phyloP scores from a whole-genome alignment of 2,113 vertebrate genomes.

The Mesembrinibis cayennensis region DNA sequence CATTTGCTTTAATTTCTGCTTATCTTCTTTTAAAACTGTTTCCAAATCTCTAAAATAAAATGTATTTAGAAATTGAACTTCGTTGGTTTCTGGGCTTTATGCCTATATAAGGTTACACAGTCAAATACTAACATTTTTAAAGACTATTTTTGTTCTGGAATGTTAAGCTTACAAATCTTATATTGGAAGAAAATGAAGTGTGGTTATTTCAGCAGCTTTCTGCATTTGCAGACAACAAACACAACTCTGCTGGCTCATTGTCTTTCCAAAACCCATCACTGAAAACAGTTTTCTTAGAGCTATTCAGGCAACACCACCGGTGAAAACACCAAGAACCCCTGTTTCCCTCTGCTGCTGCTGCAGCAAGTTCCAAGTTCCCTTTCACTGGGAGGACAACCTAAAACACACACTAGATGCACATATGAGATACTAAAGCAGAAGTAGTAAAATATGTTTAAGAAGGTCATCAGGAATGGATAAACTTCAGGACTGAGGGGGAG shows the following conservation, averaged over 20 bases:
- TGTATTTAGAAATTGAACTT: neutral
- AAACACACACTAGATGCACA: neutral
- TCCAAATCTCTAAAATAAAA: constrained; percentile 77
- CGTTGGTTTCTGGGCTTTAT: neutral
- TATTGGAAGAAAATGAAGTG: neutral
- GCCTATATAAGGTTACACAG: neutral
- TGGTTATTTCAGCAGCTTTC: neutral
- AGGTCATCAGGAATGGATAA: neutral
- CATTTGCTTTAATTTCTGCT: constrained; percentile 84
- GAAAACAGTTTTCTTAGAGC: neutral
- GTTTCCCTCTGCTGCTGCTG: neutral
- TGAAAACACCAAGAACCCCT: neutral
- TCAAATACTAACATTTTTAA: neutral
- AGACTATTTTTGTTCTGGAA: neutral
- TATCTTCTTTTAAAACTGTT: constrained; percentile 85
- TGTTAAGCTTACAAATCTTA: neutral
- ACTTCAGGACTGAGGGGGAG: neutral
- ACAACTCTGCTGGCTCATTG: neutral
- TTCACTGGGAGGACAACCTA: neutral
- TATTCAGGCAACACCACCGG: neutral
- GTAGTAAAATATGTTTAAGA: neutral
- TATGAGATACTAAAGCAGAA: neutral
- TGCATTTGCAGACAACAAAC: neutral
- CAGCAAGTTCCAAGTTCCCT: neutral
- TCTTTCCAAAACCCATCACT: neutral